Conservation (phyloP, 2,797 vertebrate genomes). For the Lacerta viridis region DNA sequence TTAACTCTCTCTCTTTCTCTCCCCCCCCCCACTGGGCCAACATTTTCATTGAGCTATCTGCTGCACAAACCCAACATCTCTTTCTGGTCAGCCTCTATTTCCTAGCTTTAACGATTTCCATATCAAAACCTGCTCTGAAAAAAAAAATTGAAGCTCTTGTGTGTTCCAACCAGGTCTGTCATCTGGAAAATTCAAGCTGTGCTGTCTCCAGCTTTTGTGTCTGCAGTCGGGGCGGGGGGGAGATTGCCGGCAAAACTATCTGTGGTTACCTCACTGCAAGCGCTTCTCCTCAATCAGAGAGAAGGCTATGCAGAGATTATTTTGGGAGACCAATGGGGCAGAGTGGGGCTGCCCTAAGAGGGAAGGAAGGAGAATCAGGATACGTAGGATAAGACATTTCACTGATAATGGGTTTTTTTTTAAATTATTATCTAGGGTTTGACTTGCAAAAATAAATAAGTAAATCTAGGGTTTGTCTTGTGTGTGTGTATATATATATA, state of each 20-base stretch:
- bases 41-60: too few species aligned
- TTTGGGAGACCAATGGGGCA: background rate
- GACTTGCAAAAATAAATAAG: background rate
- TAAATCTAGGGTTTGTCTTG: background rate
- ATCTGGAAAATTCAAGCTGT: constrained; percentile 2
- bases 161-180: background rate
- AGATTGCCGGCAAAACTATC: background rate
- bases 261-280: background rate
- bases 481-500: too few species aligned
- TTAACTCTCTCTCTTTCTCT: too few species aligned
- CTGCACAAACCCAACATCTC: too few species aligned
- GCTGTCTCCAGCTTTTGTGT: background rate
- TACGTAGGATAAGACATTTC: background rate
- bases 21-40: too few species aligned
- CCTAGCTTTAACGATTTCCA: too few species aligned
- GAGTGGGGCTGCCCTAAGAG: background rate
- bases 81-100: too few species aligned
- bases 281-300: background rate
- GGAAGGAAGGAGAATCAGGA: background rate
- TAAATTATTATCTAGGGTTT: too few species aligned
- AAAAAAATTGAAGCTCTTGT: background rate
- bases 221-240: too few species aligned
- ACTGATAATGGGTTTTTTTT: background rate
- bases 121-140: background rate
- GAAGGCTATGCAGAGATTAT: background rate